Evolutionary conservation across 2,797 vertebrate genomes (phyloP), one percentile per base, ranked within the genome.

Genomic region (Lateolabrax maculatus): DNA sequence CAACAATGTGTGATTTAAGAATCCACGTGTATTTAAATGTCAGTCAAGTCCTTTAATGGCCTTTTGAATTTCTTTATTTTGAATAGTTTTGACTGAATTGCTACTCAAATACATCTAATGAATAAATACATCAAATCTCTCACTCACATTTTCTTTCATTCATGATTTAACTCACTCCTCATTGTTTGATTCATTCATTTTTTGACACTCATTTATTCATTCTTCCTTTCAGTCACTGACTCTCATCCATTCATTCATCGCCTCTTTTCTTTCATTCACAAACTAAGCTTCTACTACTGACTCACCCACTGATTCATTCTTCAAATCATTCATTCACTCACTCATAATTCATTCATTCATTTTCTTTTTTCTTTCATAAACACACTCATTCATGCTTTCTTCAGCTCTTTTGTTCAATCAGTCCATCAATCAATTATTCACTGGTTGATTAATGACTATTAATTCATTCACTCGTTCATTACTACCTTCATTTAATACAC

Each of bases 211-310:
- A 37, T 69, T 25, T 15, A 31, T 31, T 55, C 53, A 62, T 57
- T 62, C 25, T 68, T 23, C 11, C 43, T 44, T 58, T 67, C 39
- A 48, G 53, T 44, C 48, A 77, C 36, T 52, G 21, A 36, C n/a
- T 27, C 29, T 61, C 66, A 73, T 66, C 8, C 64, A 75, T 75
- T 80, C 52, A 75, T 70, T 57, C 23, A 56, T n/a, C 51, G n/a
- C 57, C n/a, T 58, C 15, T 49, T 56, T 46, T 67, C 9, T 51
- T 37, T 65, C 72, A 69, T 79, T 81, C 62, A 83, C 19, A 76
- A 55, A 46, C 51, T 53, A 31, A 44, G 31, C 31, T 34, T 4
- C 31, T 34, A 34, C 18, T 27, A 23, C 52, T 75, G 56, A 51
- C 51, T 51, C 63, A 72, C 34, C 49, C 6, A 2, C 9, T 23